phyloP scores from a whole-genome alignment of 2,888 invertebrate genomes.

The Polyommatus icarus region DNA sequence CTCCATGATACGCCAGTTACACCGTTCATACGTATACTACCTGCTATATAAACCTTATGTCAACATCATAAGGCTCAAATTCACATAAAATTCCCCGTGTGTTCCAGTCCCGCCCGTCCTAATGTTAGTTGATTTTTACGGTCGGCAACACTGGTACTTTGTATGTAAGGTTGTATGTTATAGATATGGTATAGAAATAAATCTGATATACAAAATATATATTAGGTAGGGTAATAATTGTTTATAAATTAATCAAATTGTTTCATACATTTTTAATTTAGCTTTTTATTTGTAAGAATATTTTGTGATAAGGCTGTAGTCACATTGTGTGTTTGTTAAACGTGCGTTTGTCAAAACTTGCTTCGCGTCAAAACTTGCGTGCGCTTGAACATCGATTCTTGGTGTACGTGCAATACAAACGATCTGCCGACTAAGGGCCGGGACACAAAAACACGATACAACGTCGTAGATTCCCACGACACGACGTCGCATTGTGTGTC shows the following conservation, averaged over 20 bases:
- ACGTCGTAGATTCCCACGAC: too few relatives aligned
- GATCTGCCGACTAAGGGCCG: not conserved
- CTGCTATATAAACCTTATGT: not conserved
- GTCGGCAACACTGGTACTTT: slow-evolving; percentile 20
- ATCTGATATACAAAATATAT: slow-evolving; percentile 26
- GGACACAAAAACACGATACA: too few relatives aligned
- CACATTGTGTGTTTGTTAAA: not conserved
- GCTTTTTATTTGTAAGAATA: slow-evolving; percentile 2
- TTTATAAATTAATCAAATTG: slow-evolving; percentile 13
- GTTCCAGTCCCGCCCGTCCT: slow-evolving; percentile 8
- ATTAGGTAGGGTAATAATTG: slow-evolving; percentile 19
- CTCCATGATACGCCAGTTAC: slow-evolving; percentile 5
- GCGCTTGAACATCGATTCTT: not conserved
- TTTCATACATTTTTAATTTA: not conserved
- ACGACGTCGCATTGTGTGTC: too few relatives aligned
- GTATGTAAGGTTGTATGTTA: slow-evolving; percentile 25
- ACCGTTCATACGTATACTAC: not conserved
- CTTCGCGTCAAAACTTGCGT: not conserved
- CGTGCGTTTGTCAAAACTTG: not conserved
- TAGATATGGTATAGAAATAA: slow-evolving; percentile 20
- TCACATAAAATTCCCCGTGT: not conserved
- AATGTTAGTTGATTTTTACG: slow-evolving; percentile 23
- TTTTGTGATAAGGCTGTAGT: not conserved
- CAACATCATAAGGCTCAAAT: not conserved
- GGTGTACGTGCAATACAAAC: not conserved